Evolutionary conservation across 2,113 vertebrate genomes (phyloP), one percentile per base, ranked within the genome.

Genomic region (Forbesichthys papilliferus): DNA sequence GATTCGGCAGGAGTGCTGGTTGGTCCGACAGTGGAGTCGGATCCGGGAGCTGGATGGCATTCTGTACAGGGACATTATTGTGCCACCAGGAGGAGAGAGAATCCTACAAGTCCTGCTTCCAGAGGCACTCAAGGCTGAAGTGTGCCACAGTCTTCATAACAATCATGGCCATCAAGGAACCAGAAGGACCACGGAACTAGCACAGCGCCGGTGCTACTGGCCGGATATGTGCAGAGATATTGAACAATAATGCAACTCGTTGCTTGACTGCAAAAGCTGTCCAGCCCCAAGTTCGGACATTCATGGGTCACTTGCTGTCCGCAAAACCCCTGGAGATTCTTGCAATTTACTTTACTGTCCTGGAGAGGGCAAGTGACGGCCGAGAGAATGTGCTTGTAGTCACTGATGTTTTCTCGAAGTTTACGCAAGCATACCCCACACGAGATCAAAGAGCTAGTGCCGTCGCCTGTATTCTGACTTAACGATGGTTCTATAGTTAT

Each of bases 161-260:
- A 20, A 33, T 0, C 73, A 83, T 16, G 73, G 73, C 0, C 80
- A 74, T 13, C 81, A 83, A 1, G 64, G 66, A 0, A 16, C 70
- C 0, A 66, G 70, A 8, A 11, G 56, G 3, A 83, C 74, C 0
- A 46, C 33, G 1, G 64, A 9, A 0, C n/a, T 72, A 0, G 3
- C 75, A 0, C 0, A 60, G 3, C 20, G 18, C 9, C 4, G 12
- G 2, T 76, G 61, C 20, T 69, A 76, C n/a, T 74, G 70, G 73
- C 68, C 60, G 0, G 36, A 61, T 0, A 69, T 83, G 60, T 11
- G 5, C 2, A 0, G 9, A 0, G 74, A 66, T 2, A 33, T 64
- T 0, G 10, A 4, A 0, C 27, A n/a, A 0, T 68, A 68, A 73
- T 80, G 61, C 1, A 12, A 7, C 14, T 1, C 12, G 7, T 3